Evolutionary conservation across 2,888 invertebrate genomes (phyloP).

Genomic region (Eurytoma adleriae): DNA sequence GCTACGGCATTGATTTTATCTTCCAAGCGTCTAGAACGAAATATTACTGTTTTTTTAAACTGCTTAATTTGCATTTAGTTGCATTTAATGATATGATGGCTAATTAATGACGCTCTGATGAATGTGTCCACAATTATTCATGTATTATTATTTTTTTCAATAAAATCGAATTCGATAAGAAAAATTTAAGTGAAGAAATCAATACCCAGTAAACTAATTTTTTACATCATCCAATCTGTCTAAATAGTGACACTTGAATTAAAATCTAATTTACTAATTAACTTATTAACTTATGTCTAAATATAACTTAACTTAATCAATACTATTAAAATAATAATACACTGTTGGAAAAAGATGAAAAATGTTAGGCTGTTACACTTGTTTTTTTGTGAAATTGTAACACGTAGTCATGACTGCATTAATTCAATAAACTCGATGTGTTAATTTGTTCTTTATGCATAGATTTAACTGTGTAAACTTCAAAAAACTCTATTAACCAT

Average conservation of each 20-base stretch:
- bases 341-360: slow-evolving; percentile 57
- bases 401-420: background rate
- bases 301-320: slow-evolving; percentile 4
- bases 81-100: slow-evolving; percentile 21
- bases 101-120: slow-evolving; percentile 50
- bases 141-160: slow-evolving; percentile 50
- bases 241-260: background rate
- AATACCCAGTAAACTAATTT: slow-evolving; percentile 9
- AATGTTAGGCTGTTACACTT: slow-evolving; percentile 35
- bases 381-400: slow-evolving; percentile 32
- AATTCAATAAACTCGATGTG: slow-evolving; percentile 15
- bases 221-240: background rate
- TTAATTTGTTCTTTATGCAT: slow-evolving; percentile 25
- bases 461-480: slow-evolving; percentile 33
- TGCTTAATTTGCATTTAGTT: slow-evolving; percentile 18
- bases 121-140: slow-evolving; percentile 17
- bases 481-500: slow-evolving; percentile 20
- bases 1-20: slow-evolving; percentile 59
- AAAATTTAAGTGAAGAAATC: slow-evolving; percentile 7
- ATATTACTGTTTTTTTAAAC: slow-evolving; percentile 50
- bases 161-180: background rate
- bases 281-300: slow-evolving; percentile 6
- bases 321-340: slow-evolving; percentile 53
- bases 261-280: background rate
- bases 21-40: slow-evolving; percentile 59